These are phyloP conservation scores for Xiphophorus hellerii DNA, from an alignment of 2,113 vertebrate species.

Conservation along the genomic window DNA sequence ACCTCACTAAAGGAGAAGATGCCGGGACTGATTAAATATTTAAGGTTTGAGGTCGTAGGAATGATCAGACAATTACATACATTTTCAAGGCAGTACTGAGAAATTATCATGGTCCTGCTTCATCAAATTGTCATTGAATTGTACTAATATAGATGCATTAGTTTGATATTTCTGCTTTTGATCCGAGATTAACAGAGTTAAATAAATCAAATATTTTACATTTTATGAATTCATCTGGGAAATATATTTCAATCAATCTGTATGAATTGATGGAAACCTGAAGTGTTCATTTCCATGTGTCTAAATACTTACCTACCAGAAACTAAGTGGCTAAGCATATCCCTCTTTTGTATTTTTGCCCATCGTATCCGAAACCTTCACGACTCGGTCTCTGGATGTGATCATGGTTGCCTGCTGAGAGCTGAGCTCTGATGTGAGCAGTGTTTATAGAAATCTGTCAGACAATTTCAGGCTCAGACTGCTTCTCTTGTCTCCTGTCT, in stretches of 20 bases:
- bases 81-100: background rate
- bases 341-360: background rate
- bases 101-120: background rate
- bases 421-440: background rate
- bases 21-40: conserved; percentile 30
- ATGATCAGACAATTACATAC: background rate
- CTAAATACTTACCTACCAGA: background rate
- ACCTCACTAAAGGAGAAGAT: conserved; percentile 26
- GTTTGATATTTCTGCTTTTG: conserved; percentile 14
- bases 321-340: background rate
- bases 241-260: background rate
- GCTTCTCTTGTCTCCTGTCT: conserved; percentile 7
- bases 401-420: background rate
- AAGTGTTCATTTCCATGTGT: background rate
- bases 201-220: background rate
- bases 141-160: background rate
- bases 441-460: background rate
- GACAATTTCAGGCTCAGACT: background rate
- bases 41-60: background rate
- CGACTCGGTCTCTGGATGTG: background rate
- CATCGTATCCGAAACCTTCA: conserved; percentile 9
- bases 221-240: background rate
- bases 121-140: conserved; percentile 11
- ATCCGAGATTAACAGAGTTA: background rate
- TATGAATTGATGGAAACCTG: background rate